Percentiles rank a stretch among this genome's conserved stretches.
These are phyloP conservation scores for Perccottus glenii DNA, from an alignment of 2,113 vertebrate genomes.

Conservation along the genomic window DNA sequence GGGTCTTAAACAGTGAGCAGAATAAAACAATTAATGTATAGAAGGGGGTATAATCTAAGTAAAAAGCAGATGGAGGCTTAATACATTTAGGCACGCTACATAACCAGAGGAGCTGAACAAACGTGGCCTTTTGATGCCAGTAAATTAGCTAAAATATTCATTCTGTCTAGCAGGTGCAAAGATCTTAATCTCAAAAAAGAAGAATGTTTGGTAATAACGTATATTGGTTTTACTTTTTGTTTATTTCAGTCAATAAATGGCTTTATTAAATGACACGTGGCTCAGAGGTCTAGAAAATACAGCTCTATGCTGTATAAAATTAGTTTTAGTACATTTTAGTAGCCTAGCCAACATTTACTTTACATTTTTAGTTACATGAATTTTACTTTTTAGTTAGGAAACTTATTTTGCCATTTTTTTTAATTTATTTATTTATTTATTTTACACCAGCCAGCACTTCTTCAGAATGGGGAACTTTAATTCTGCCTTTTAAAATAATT, in stretches of 20 bases:
- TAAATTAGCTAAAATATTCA: conserved; percentile 52
- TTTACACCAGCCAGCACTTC: too few species aligned
- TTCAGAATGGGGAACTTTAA: too few species aligned
- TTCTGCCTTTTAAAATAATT: too few species aligned
- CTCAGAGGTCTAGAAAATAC: conserved; percentile 11
- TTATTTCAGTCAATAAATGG: background rate
- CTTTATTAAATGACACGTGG: background rate
- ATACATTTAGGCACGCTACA: conserved; percentile 80
- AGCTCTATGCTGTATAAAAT: too few species aligned
- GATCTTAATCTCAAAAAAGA: conserved; percentile 15
- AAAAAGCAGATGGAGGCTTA: conserved; percentile 80
- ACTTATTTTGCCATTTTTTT: too few species aligned
- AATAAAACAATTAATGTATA: conserved; percentile 76
- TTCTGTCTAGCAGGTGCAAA: conserved; percentile 64
- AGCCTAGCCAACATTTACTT: too few species aligned
- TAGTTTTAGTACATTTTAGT: too few species aligned
- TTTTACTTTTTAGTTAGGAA: too few species aligned
- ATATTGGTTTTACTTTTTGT: too few species aligned
- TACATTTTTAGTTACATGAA: too few species aligned
- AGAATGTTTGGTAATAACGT: conserved; percentile 11
- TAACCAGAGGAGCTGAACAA: conserved; percentile 62
- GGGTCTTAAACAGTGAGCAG: conserved; percentile 67
- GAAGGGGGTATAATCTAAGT: conserved; percentile 71
- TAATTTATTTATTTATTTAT: too few species aligned
- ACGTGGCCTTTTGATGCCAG: conserved; percentile 27